phyloP scores from a whole-genome alignment of 2,113 vertebrate species.

The Sapajus apella region DNA sequence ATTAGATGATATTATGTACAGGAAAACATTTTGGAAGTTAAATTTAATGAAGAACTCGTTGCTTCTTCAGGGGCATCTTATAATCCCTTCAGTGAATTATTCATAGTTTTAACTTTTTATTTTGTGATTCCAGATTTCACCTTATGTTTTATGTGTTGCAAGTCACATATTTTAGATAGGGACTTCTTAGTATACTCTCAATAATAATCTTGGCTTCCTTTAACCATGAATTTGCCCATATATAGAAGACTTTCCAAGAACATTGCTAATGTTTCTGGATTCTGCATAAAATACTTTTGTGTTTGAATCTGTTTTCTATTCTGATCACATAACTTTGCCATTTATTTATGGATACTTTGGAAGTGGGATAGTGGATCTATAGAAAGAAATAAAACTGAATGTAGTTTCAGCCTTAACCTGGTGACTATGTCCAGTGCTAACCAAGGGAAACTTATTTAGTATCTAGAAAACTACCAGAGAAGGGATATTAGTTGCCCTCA shows the following conservation, averaged over 20 bases:
- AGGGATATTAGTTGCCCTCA: background rate
- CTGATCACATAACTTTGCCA: background rate
- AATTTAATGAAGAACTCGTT: background rate
- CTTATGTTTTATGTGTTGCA: background rate
- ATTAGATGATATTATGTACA: background rate
- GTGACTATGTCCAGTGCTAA: background rate
- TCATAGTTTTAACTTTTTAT: background rate
- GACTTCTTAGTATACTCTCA: background rate
- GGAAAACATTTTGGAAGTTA: background rate
- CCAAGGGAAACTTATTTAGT: background rate
- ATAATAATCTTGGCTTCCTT: background rate
- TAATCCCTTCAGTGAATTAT: background rate
- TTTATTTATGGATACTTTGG: background rate
- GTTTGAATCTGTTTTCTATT: slow-evolving; percentile 18
- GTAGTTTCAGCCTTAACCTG: background rate
- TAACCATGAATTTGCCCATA: background rate
- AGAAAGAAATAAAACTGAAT: background rate
- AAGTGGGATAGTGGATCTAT: background rate
- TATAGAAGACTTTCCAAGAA: background rate
- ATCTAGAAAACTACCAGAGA: background rate
- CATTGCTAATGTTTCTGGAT: background rate
- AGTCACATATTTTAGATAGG: background rate
- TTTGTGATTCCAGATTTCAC: background rate
- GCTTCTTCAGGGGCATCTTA: background rate
- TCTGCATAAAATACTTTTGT: background rate